Percentiles rank a stretch among this genome's conserved stretches.
These are phyloP conservation scores for Semotilus atromaculatus DNA, from an alignment of 2,797 vertebrate species.

Conservation along the genomic window DNA sequence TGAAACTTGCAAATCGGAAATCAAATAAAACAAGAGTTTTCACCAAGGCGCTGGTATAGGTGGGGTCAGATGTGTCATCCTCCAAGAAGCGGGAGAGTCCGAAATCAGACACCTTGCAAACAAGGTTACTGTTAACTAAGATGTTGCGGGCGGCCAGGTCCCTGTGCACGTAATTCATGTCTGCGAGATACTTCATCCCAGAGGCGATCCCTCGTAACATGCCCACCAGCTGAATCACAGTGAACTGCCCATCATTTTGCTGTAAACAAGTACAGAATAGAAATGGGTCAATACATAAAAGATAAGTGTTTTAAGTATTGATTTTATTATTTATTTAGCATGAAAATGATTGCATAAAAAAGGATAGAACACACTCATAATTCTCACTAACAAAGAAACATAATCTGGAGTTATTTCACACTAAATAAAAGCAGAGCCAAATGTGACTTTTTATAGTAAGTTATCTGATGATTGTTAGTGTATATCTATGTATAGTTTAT, in stretches of 20 bases:
- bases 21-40: conserved; percentile 50
- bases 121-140: conserved; percentile 98
- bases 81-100: conserved; percentile 97
- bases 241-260: conserved; percentile 99
- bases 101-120: conserved; percentile 98
- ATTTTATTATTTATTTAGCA: neutral
- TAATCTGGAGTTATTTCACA: neutral
- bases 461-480: neutral
- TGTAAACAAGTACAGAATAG: conserved; percentile 62
- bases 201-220: conserved; percentile 97
- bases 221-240: conserved; percentile 97
- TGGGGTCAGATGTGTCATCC: conserved; percentile 96
- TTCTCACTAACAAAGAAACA: neutral
- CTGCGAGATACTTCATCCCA: conserved; percentile 97
- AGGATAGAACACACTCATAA: neutral
- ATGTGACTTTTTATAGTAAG: neutral
- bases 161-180: conserved; percentile 98
- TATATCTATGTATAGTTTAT: neutral
- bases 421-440: neutral
- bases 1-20: neutral
- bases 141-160: conserved; percentile 98
- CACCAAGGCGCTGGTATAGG: conserved; percentile 98
- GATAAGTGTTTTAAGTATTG: neutral
- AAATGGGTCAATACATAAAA: neutral
- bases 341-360: neutral